These are phyloP conservation scores for Protophormia terraenovae DNA, from an alignment of 2,888 invertebrate species.

Conservation along the genomic window DNA sequence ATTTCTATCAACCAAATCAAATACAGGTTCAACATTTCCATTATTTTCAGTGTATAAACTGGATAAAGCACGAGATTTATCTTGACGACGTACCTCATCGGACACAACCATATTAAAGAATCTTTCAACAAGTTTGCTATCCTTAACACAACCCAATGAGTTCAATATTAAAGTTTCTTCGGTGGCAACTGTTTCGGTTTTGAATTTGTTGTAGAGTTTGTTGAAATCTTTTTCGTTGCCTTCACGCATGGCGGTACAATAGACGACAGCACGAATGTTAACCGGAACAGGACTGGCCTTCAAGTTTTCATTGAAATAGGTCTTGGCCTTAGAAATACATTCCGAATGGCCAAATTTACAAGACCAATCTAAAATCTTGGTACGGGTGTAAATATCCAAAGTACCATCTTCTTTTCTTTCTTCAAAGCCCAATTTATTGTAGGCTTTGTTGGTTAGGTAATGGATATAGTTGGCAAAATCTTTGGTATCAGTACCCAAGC, in stretches of 20 bases:
- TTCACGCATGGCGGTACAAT: conserved; percentile 88
- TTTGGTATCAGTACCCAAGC: conserved; percentile 73
- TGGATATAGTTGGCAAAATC: conserved; percentile 81
- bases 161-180: conserved; percentile 86
- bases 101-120: conserved; percentile 82
- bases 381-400: conserved; percentile 84
- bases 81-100: conserved; percentile 78
- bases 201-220: conserved; percentile 85
- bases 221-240: conserved; percentile 86
- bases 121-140: conserved; percentile 82
- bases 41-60: conserved; percentile 83
- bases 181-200: conserved; percentile 84
- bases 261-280: conserved; percentile 87
- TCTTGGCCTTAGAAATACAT: conserved; percentile 83
- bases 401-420: conserved; percentile 81
- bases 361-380: conserved; percentile 84
- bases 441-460: conserved; percentile 81
- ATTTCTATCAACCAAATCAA: conserved; percentile 81
- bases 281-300: conserved; percentile 81
- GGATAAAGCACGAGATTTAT: conserved; percentile 76
- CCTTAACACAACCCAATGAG: conserved; percentile 86
- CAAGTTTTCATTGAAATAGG: conserved; percentile 77
- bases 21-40: conserved; percentile 83
- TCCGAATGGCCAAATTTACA: conserved; percentile 85
- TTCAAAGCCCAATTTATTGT: conserved; percentile 82